Percentiles rank a stretch among this genome's conserved stretches.
phyloP scores from a whole-genome alignment of 2,888 invertebrate genomes.

The Limnephilus rhombicus region DNA sequence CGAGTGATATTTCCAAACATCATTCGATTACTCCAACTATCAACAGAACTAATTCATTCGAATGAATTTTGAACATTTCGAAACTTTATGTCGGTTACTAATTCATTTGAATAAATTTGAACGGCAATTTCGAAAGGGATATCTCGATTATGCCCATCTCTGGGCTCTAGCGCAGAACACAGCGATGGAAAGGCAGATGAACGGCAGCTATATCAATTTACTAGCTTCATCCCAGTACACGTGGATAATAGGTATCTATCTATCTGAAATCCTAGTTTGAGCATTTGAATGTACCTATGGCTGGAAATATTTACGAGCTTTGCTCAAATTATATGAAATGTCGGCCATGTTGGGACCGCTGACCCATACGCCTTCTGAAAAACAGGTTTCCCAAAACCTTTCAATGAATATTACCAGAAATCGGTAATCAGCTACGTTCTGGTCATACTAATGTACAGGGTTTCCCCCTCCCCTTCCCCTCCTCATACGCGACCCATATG shows the following conservation, averaged over 20 bases:
- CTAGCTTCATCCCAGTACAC: not conserved
- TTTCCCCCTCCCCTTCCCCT: not conserved
- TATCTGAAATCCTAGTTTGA: not conserved
- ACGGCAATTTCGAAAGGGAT: not conserved
- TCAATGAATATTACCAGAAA: not conserved
- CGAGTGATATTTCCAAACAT: not conserved
- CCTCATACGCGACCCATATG: not conserved
- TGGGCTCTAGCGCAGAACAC: not conserved
- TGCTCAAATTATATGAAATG: not conserved
- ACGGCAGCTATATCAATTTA: not conserved
- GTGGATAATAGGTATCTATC: too few species aligned
- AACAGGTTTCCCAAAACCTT: not conserved
- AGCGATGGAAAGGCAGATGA: not conserved
- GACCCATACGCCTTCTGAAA: not conserved
- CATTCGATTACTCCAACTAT: not conserved
- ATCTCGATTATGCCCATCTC: not conserved
- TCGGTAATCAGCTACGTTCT: slow-evolving; percentile 1
- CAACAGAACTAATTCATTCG: not conserved
- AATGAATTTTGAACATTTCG: not conserved
- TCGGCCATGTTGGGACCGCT: not conserved
- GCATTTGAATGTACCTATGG: not conserved
- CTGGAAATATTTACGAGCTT: not conserved
- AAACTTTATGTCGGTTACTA: not conserved
- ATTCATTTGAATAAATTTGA: slow-evolving; percentile 1
- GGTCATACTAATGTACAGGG: not conserved